A percentile compares a stretch with the other conserved stretches of the same genome.
Conservation (phyloP, 1,140 invertebrate genomes). For the Nylanderia fulva region DNA sequence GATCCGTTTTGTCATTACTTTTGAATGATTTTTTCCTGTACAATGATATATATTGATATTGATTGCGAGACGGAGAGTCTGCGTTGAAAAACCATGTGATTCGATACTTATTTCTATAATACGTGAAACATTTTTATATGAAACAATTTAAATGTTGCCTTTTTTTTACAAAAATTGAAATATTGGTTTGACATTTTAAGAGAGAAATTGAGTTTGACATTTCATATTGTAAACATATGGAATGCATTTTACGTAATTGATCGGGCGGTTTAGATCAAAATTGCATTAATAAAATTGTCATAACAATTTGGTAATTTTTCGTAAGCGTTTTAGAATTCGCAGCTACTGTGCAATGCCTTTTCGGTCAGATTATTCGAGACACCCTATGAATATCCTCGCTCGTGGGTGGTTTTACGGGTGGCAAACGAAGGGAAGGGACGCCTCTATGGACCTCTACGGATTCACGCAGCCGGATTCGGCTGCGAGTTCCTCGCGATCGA, state of each 20-base stretch:
- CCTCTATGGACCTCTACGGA: conserved; percentile 15
- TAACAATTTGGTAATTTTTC: background rate
- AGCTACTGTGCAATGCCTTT: conserved; percentile 15
- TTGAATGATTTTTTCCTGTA: background rate
- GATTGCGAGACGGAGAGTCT: too few relatives aligned
- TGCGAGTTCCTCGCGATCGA: conserved; percentile 61
- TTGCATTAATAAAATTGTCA: background rate
- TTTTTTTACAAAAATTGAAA: background rate
- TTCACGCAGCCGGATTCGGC: conserved; percentile 37
- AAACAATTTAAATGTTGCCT: too few relatives aligned
- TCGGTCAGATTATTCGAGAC: conserved; percentile 17
- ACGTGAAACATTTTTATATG: too few relatives aligned
- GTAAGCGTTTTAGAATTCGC: background rate
- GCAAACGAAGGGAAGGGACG: conserved; percentile 23
- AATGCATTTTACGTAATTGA: background rate
- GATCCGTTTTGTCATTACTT: conserved; percentile 24
- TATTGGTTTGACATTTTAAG: too few relatives aligned
- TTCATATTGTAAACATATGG: background rate
- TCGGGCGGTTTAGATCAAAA: too few relatives aligned
- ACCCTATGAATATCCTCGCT: conserved; percentile 49
- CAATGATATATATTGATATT: too few relatives aligned
- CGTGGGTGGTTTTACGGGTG: conserved; percentile 59
- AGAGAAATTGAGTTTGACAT: background rate
- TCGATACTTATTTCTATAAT: too few relatives aligned
- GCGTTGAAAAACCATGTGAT: too few relatives aligned